Evolutionary conservation across 1,140 invertebrate species (phyloP), one percentile per base, ranked within the genome.

Genomic region (Dendrolimus punctatus): DNA sequence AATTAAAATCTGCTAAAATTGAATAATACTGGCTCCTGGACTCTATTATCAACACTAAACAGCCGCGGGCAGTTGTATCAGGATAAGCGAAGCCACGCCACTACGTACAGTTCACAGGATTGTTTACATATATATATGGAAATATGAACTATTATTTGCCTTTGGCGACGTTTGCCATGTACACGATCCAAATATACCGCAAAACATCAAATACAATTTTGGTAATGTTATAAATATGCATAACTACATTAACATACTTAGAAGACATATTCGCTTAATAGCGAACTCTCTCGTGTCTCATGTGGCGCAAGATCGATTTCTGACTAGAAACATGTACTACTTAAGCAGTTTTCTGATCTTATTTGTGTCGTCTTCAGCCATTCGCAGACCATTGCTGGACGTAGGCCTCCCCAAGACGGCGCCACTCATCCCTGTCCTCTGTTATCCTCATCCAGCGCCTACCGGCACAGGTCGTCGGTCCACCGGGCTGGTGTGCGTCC

Each of bases 61-160:
- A n/a, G 49, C 49, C 39, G 4, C 49, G 39, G 49, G 49, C 49
- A 41, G 49, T 50, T 40, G 39, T 40, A 50, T 41, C 47, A 39
- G 9, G 40, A 40, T 40, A 41, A 40, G 8, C 39, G 40, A 23
- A 23, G 23, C 23, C 23, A 23, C 23, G 3, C 23, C 49, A 23
- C 36, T 39, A 41, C 40, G 36, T 39, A 8, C 23, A 8, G 40
- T 10, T 50, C n/a, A 50, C 7, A 36, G 49, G 47, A 9, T 41
- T 39, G 39, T 23, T 2, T 3, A 23, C 23, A 23, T 23, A 23
- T 3, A 23, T 23, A 23, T 23, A 23, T 23, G 23, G 23, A 23
- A 23, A 23, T 23, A 23, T 23, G 23, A 23, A 23, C 23, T 23
- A 23, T 1, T 23, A 23, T 23, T 23, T 23, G 23, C 23, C 23